Percentiles rank a stretch among this genome's conserved stretches.
Conservation (phyloP, 2,888 invertebrate species). For the Abrostola triplasia region DNA sequence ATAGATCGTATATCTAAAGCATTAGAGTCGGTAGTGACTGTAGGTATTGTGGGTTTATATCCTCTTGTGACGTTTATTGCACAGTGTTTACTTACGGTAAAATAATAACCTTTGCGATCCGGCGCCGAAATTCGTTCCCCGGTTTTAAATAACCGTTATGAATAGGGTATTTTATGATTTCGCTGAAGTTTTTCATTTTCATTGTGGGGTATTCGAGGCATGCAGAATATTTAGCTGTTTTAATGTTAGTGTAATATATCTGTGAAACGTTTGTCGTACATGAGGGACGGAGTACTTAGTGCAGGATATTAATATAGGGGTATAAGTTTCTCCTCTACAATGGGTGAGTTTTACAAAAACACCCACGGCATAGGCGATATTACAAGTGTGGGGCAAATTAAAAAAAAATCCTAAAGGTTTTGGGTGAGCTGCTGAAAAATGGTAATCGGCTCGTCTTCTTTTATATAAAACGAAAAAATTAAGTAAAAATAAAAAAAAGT, state of each 20-base stretch:
- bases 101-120: constrained; percentile 44
- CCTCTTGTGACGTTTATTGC: constrained; percentile 64
- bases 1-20: constrained; percentile 2
- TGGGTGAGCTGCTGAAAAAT: no score
- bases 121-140: constrained; percentile 35
- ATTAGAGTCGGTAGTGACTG: constrained; percentile 19
- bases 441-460: no score
- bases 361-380: no score
- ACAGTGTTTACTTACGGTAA: constrained; percentile 59
- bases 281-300: no score
- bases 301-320: no score
- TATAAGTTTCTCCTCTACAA: no score
- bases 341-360: no score
- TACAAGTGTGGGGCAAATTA: no score
- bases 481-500: no score
- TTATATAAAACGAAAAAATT: no score
- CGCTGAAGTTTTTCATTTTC: not conserved
- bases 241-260: not conserved
- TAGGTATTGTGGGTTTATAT: constrained; percentile 29
- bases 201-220: constrained; percentile 1
- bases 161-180: constrained; percentile 3
- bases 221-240: not conserved
- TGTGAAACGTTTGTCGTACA: not conserved
- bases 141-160: constrained; percentile 5
- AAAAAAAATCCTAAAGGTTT: no score